phyloP scores from a whole-genome alignment of 2,113 vertebrate species.

The Spheniscus mendiculus region DNA sequence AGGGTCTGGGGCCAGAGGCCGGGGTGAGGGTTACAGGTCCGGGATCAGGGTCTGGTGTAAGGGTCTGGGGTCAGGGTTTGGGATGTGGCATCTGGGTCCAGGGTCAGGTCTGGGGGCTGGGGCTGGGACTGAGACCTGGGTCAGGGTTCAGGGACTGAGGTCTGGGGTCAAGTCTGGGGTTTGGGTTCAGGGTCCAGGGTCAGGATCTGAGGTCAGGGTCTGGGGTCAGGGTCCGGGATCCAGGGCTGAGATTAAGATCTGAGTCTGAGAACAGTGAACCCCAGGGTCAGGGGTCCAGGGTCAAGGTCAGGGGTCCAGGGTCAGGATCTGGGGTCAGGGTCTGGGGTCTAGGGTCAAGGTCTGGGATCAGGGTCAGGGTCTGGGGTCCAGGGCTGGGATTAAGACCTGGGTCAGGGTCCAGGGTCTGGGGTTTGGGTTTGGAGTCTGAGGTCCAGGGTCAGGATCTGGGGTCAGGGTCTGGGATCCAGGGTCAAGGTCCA shows the following conservation, averaged over 20 bases:
- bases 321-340: not conserved
- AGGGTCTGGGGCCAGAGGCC: not conserved
- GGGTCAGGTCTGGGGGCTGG: not conserved
- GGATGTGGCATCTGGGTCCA: not conserved
- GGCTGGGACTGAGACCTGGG: no score
- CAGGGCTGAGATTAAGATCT: no score
- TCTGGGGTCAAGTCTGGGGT: not conserved
- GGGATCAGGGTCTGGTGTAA: not conserved
- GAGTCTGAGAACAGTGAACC: no score
- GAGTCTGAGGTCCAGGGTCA: no score
- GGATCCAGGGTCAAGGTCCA: no score
- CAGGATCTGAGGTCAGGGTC: no score
- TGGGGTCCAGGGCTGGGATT: no score
- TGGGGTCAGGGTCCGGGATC: not conserved
- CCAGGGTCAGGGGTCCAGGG: not conserved
- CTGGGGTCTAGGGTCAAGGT: not conserved
- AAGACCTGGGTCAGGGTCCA: no score
- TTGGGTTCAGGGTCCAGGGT: no score
- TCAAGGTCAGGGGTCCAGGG: not conserved
- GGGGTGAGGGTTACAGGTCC: not conserved
- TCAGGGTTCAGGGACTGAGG: no score
- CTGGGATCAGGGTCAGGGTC: not conserved
- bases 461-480: no score
- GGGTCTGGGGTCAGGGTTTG: not conserved
- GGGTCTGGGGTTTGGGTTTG: no score